A percentile compares a stretch with the other conserved stretches of the same genome.
These are phyloP conservation scores for Agrilus mali DNA, from an alignment of 2,888 invertebrate species.

Conservation along the genomic window DNA sequence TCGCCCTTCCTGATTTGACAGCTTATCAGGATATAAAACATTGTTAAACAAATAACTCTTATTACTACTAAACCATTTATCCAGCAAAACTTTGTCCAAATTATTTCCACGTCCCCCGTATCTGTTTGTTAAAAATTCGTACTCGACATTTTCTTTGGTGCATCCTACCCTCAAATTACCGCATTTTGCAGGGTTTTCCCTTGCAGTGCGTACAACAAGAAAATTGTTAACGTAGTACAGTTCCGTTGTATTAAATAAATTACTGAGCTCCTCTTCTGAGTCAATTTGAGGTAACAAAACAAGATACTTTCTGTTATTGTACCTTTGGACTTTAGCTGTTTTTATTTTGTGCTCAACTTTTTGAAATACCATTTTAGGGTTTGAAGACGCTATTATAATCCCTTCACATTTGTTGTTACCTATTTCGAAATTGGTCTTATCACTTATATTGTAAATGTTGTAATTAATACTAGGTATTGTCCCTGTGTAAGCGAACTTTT, in stretches of 20 bases:
- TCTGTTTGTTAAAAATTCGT: slow-evolving; percentile 35
- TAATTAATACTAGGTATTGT: slow-evolving; percentile 10
- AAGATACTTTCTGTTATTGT: slow-evolving; percentile 36
- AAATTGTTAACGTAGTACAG: slow-evolving; percentile 8
- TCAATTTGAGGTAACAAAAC: slow-evolving; percentile 27
- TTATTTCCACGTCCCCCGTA: slow-evolving; percentile 30
- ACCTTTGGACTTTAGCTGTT: slow-evolving; percentile 29
- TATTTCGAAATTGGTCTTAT: slow-evolving; percentile 15
- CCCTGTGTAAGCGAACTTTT: slow-evolving; percentile 4
- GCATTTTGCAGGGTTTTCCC: background rate
- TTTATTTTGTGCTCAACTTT: slow-evolving; percentile 34
- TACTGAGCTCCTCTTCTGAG: slow-evolving; percentile 27
- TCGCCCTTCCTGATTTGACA: slow-evolving; percentile 22
- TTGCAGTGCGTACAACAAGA: slow-evolving; percentile 5
- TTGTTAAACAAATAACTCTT: slow-evolving; percentile 12
- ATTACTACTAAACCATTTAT: slow-evolving; percentile 18
- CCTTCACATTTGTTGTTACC: slow-evolving; percentile 38
- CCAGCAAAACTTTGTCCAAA: slow-evolving; percentile 21
- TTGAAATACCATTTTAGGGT: slow-evolving; percentile 32
- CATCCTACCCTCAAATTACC: slow-evolving; percentile 7
- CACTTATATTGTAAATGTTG: slow-evolving; percentile 4
- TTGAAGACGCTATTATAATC: slow-evolving; percentile 31
- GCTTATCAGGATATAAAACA: slow-evolving; percentile 20
- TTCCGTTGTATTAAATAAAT: slow-evolving; percentile 19
- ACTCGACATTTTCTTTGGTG: slow-evolving; percentile 18